Evolutionary conservation across 1,140 invertebrate species (phyloP).

Genomic region (Magallana angulata): DNA sequence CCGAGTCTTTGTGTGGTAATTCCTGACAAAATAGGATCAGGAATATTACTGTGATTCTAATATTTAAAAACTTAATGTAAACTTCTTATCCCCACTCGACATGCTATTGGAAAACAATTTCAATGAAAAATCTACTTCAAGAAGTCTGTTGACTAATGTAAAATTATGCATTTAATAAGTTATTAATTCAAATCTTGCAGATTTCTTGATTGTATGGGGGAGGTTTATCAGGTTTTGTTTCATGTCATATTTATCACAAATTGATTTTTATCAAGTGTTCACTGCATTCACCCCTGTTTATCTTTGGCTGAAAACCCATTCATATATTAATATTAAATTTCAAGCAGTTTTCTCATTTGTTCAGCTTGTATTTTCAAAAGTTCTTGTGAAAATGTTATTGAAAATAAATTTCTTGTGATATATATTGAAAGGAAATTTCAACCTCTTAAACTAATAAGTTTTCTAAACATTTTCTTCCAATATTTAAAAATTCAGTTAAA

Average conservation of each 20-base stretch:
- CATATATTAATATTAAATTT: background rate
- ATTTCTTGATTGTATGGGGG: background rate
- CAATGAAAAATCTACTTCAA: background rate
- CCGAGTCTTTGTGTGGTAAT: conserved; percentile 31
- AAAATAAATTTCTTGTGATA: background rate
- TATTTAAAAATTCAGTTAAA: too few relatives aligned
- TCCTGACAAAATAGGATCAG: conserved; percentile 23
- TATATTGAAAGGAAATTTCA: too few relatives aligned
- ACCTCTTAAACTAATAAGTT: too few relatives aligned
- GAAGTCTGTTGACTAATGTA: background rate
- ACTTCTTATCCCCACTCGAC: conserved; percentile 8
- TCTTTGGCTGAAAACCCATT: background rate
- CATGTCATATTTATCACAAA: background rate
- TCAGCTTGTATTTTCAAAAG: background rate
- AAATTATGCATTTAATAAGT: conserved; percentile 9
- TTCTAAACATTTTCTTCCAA: too few relatives aligned
- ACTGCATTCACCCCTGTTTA: too few relatives aligned
- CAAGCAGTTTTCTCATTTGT: background rate
- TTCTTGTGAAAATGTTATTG: background rate
- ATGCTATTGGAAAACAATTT: background rate
- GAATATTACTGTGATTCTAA: conserved; percentile 25
- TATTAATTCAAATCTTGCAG: background rate
- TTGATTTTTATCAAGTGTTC: background rate
- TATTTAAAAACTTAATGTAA: conserved; percentile 10
- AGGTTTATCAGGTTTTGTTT: background rate